phyloP scores from a whole-genome alignment of 2,888 invertebrate species.

The Polietes domitor region DNA sequence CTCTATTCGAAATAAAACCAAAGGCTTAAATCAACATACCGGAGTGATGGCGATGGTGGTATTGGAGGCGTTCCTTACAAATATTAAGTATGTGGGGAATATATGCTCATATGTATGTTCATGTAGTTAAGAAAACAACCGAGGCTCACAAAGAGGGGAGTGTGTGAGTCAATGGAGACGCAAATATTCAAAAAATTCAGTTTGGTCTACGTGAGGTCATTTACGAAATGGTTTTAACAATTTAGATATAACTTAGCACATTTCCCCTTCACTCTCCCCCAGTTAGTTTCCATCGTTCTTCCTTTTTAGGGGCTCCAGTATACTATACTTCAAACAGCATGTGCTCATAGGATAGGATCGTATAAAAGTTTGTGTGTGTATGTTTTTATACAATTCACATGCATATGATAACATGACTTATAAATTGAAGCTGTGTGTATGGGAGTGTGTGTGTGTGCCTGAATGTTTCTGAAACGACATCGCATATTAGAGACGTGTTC shows the following conservation, averaged over 20 bases:
- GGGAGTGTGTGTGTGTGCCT: background rate
- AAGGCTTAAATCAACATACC: constrained; percentile 22
- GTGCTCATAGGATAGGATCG: too few relatives aligned
- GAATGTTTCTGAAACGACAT: constrained; percentile 21
- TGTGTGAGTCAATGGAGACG: background rate
- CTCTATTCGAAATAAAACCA: constrained; percentile 1
- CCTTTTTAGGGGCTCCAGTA: too few relatives aligned
- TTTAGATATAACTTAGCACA: constrained; percentile 79
- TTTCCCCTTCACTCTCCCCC: constrained; percentile 62
- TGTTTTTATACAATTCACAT: background rate
- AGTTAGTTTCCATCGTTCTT: background rate
- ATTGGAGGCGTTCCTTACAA: background rate
- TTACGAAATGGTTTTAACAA: constrained; percentile 78
- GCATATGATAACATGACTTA: constrained; percentile 39
- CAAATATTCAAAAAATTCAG: constrained; percentile 41
- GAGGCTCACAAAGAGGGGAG: background rate
- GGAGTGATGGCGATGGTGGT: background rate
- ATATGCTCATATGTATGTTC: background rate
- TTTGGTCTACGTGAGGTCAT: constrained; percentile 76
- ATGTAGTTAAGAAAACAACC: background rate
- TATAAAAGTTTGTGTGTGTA: background rate
- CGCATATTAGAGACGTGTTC: constrained; percentile 51
- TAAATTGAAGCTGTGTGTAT: constrained; percentile 19
- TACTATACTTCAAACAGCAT: background rate
- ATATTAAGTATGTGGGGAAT: background rate